phyloP scores from a whole-genome alignment of 2,797 vertebrate species.

The Pipistrellus kuhlii region DNA sequence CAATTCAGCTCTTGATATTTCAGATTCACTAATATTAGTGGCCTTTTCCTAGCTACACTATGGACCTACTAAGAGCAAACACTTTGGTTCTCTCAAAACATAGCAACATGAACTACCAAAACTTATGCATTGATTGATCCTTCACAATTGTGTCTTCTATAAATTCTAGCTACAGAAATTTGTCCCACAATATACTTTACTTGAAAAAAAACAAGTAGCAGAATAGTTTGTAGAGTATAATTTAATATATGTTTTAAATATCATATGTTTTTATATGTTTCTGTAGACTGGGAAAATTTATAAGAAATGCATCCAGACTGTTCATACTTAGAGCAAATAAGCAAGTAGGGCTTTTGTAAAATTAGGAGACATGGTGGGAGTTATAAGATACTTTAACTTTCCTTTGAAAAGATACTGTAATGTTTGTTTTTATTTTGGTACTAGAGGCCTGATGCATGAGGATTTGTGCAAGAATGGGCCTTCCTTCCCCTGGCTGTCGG shows the following conservation, averaged over 20 bases:
- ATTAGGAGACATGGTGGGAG: not conserved
- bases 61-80: not conserved
- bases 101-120: not conserved
- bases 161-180: constrained; percentile 24
- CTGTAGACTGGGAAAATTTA: not conserved
- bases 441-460: no score
- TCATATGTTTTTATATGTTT: not conserved
- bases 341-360: not conserved
- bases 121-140: not conserved
- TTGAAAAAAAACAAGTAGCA: not conserved
- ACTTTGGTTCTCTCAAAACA: not conserved
- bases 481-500: no score
- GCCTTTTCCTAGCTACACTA: not conserved
- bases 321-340: constrained; percentile 9
- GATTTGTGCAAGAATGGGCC: no score
- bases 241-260: not conserved
- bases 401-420: not conserved
- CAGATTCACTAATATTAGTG: not conserved
- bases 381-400: not conserved
- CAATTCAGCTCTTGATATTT: not conserved
- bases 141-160: not conserved
- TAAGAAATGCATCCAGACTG: not conserved
- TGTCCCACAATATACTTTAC: not conserved
- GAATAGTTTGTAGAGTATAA: not conserved
- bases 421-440: not conserved